Base-by-base conservation (phyloP, 2,797 vertebrate genomes). In the Pagetopsis macropterus region DNA sequence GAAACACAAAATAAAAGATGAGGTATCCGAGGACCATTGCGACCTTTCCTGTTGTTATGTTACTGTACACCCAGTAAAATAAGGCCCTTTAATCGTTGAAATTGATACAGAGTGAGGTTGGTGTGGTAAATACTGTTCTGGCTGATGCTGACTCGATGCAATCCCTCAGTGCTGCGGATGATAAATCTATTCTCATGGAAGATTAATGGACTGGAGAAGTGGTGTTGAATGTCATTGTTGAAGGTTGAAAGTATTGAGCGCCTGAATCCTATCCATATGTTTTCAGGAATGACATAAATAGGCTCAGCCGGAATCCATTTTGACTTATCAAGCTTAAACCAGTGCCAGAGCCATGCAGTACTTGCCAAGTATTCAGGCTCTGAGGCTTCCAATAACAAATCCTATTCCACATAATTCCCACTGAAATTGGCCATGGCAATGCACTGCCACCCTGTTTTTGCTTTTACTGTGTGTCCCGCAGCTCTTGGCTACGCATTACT, bases 271-370 rank as follows among this genome's bases (percentile, higher is more conserved):
- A 92, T 91, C 92, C 91, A 94, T 93, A 92, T 91, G 93, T 94
- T 94, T 94, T 94, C 93, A 94, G 92, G 91, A 94, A 94, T 91
- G 87, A 92, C 93, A 94, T 91, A 92, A 94, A 93, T 93, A 93
- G 91, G 89, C 90, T 92, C 93, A 92, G 92, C 91, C 88, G 83
- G 92, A 92, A 92, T 94, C 90, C 91, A 91, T 92, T 93, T 90
- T 89, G 89, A 93, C 90, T 92, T 91, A 92, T 92, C 91, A 91
- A 91, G 91, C 90, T 89, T 88, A 90, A 90, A 89, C 84, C 81
- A 17, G 84, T 91, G 90, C 91, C 90, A 91, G 88, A 90, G 81
- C 86, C 72, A 60, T 49, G 76, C 45, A 27, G 81, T 86, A 88
- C 83, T 87, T 89, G 93, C 93, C 93, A 93, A 91, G 79, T 85